Conservation (phyloP, 2,888 invertebrate species). For the Automeris io region DNA sequence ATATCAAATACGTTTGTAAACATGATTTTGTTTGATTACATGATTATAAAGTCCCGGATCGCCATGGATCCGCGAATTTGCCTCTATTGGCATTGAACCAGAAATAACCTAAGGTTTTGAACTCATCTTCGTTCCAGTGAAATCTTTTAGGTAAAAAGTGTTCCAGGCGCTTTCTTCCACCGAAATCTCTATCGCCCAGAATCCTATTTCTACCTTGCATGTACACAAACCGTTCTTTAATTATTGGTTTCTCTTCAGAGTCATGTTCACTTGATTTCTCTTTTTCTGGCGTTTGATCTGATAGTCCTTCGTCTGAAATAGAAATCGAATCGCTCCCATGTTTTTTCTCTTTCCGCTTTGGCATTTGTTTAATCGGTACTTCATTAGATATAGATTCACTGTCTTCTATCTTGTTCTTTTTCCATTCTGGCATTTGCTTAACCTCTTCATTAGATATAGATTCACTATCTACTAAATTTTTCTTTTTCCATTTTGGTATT, state of each 20-base stretch:
- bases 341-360: too few relatives aligned
- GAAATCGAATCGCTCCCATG: too few relatives aligned
- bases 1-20: not conserved
- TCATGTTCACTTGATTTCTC: too few relatives aligned
- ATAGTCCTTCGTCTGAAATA: too few relatives aligned
- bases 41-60: not conserved
- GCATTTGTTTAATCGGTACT: too few relatives aligned
- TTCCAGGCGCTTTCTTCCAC: slow-evolving; percentile 24
- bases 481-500: too few relatives aligned
- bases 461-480: too few relatives aligned
- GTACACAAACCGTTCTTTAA: slow-evolving; percentile 9
- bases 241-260: not conserved
- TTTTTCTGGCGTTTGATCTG: too few relatives aligned
- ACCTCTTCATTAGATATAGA: too few relatives aligned
- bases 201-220: slow-evolving; percentile 16
- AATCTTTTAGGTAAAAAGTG: slow-evolving; percentile 48
- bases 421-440: too few relatives aligned
- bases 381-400: too few relatives aligned
- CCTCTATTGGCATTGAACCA: slow-evolving; percentile 51
- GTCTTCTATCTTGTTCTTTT: too few relatives aligned
- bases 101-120: slow-evolving; percentile 35
- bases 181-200: slow-evolving; percentile 9
- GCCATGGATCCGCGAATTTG: slow-evolving; percentile 11
- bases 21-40: not conserved
- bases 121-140: slow-evolving; percentile 37